A percentile compares a stretch with the other conserved stretches of the same genome.
Conservation (phyloP, 2,797 vertebrate species). For the Periparus ater region DNA sequence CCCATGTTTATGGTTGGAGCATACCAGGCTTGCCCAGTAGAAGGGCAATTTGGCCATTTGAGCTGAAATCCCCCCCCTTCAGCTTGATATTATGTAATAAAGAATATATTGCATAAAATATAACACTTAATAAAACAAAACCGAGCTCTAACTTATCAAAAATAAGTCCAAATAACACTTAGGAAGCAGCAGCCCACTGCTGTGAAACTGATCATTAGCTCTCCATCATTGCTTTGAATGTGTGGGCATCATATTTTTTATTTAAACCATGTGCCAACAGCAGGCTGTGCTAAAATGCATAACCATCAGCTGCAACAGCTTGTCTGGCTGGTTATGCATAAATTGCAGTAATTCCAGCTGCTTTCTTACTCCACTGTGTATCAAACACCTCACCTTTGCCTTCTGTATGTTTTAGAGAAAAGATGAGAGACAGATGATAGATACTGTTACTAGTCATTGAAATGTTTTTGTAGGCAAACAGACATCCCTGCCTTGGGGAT, state of each 20-base stretch:
- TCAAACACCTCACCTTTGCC: not conserved
- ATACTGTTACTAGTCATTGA: not conserved
- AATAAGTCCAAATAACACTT: not conserved
- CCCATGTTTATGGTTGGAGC: not conserved
- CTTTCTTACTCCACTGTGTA: not conserved
- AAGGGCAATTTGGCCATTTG: not conserved
- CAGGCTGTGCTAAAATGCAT: constrained; percentile 12
- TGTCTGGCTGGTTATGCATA: constrained; percentile 1
- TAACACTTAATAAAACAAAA: not conserved
- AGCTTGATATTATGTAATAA: not conserved
- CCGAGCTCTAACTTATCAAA: not conserved
- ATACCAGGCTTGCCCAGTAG: not conserved
- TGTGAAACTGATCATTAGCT: not conserved
- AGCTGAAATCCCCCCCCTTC: not conserved
- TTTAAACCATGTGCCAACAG: not conserved
- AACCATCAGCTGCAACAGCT: constrained; percentile 16
- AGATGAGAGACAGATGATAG: not conserved
- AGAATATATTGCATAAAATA: not conserved
- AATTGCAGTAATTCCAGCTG: constrained; percentile 27
- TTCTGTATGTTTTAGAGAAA: not conserved
- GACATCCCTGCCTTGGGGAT: not conserved
- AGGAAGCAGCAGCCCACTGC: not conserved
- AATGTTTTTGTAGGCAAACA: not conserved
- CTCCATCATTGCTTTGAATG: not conserved
- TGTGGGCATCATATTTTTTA: not conserved